Evolutionary conservation across 1,140 invertebrate genomes (phyloP), one percentile per base, ranked within the genome.

Genomic region (Diachasmimorpha longicaudata): DNA sequence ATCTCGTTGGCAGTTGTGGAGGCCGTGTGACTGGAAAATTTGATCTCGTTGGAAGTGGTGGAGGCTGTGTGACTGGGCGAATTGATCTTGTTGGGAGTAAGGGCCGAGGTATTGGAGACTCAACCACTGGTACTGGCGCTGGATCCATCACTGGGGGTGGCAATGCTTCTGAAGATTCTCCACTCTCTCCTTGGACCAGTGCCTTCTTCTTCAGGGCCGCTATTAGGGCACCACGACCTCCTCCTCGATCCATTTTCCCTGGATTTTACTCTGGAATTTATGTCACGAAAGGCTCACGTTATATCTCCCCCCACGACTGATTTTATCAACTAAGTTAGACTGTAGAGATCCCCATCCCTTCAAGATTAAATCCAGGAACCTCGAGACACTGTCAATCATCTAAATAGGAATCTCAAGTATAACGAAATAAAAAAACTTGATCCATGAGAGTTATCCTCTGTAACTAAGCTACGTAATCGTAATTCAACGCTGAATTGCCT

Each of bases 201-300:
- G 68, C 68, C 58, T 72, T 48, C 13, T 19, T 13, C 37, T 67
- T 71, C 21, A 76, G 16, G 46, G 58, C 36, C n/a, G 48, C 68
- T 13, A 76, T 19, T 19, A 76, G 44, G 1, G 67, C 44, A 31
- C 74, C 74, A 4, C 74, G 48, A 6, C 74, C 68, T 39, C 55
- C 3, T 55, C 74, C 68, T 63, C 46, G 36, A 36, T 76, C 74
- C 74, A 76, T 76, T 71, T 48, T 67, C 42, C 39, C 13, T 16
- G 48, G 48, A 52, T 72, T 70, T 37, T 37, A 23, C 31, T 37
- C 25, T 69, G 37, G 37, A 37, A 52, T 16, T 52, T 52, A 16
- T 52, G 13, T 48, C 14, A 10, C 37, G 10, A 10, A 10, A 39
- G 37, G 37, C 37, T 5, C 37, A 39, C 4, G 10, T 39, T 39